Evolutionary conservation across 2,888 invertebrate species (phyloP), one percentile per base, ranked within the genome.

Genomic region (Pemphredon lugubris): DNA sequence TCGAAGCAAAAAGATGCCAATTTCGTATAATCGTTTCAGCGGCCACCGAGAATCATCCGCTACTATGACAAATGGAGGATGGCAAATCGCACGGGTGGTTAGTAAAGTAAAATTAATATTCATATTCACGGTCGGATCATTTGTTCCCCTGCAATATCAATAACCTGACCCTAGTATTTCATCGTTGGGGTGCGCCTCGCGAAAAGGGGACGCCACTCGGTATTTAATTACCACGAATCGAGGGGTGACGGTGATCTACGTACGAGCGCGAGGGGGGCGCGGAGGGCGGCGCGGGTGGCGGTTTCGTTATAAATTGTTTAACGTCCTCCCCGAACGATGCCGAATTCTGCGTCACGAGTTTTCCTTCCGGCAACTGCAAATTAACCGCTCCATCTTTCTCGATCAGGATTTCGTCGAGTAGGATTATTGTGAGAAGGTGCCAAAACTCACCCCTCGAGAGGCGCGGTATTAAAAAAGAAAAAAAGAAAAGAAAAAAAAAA

Each of bases 81-180:
- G 48, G 45, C 26, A 23, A 9, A 21, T 50, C 63, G 51, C 9
- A 37, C 57, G 16, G 21, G 40, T n/a, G 59, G 47, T 60, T 51
- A 39, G 63, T 51, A 64, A 75, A 74, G 82, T 82, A 81, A 83
- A 85, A 87, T 87, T 86, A 84, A 87, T 86, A 88, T 88, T 88
- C 87, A 87, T 87, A 86, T 87, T 85, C 87, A 87, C 87, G 85
- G 82, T 83, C 60, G 79, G 73, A 77, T 79, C 86, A 84, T 87
- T 87, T 82, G 76, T 84, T 79, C 76, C 73, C 68, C 75, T 64
- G 83, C 81, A 84, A 87, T 87, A 88, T 87, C 87, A 83, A 87
- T 86, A 84, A 86, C 73, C 83, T 83, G 83, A 84, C 83, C 83
- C 81, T 32, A 70, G 57, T 50, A 44, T 37, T 57, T 65, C 58